A percentile compares a stretch with the other conserved stretches of the same genome.
phyloP scores from a whole-genome alignment of 2,113 vertebrate genomes.

The Ictalurus punctatus region DNA sequence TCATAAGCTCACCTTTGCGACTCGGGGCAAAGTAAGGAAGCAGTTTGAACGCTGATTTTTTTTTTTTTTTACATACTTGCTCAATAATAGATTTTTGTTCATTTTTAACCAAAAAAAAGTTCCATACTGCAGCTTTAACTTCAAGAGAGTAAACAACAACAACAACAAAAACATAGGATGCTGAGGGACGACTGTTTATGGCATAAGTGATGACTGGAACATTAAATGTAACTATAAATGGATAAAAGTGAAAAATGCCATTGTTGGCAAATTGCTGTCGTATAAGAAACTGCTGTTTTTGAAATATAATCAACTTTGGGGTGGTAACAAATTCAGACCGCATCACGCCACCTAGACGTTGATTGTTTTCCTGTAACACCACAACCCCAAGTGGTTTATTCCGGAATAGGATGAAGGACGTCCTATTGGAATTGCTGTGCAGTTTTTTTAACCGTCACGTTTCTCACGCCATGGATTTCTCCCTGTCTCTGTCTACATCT shows the following conservation, averaged over 20 bases:
- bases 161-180: too few relatives aligned
- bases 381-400: background rate
- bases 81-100: too few relatives aligned
- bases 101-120: too few relatives aligned
- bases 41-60: too few relatives aligned
- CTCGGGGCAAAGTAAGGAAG: too few relatives aligned
- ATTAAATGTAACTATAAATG: background rate
- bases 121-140: too few relatives aligned
- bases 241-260: background rate
- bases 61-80: too few relatives aligned
- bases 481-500: background rate
- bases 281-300: background rate
- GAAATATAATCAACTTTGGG: background rate
- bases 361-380: background rate
- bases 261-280: background rate
- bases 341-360: background rate
- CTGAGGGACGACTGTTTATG: too few relatives aligned
- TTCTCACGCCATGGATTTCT: background rate
- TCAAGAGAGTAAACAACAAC: too few relatives aligned
- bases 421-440: background rate
- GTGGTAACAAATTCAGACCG: background rate
- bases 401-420: background rate
- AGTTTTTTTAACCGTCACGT: background rate
- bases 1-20: too few relatives aligned
- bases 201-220: background rate